Evolutionary conservation across 2,113 vertebrate species (phyloP).

Genomic region (Sebastes fasciatus): DNA sequence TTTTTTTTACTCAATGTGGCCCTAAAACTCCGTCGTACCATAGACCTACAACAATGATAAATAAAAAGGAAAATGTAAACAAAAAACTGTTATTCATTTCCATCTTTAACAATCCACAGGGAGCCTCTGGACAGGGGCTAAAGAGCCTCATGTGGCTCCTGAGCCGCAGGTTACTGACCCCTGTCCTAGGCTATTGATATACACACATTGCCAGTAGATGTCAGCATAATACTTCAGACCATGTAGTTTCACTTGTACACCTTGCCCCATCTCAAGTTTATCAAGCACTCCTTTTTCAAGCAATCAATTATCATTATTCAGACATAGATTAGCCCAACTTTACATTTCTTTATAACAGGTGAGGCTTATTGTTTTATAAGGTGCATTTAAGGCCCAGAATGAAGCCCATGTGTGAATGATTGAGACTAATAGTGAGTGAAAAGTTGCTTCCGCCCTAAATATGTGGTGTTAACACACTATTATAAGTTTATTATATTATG

Average conservation of each 20-base stretch:
- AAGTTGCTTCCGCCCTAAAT: neutral
- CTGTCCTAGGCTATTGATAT: too few species aligned
- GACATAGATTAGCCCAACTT: too few species aligned
- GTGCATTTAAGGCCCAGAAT: neutral
- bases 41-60: too few species aligned
- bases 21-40: too few species aligned
- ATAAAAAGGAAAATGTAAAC: too few species aligned
- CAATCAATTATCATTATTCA: neutral
- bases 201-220: conserved; percentile 55
- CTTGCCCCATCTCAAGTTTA: neutral
- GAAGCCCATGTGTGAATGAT: neutral
- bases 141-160: too few species aligned
- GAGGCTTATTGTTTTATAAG: too few species aligned
- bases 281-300: neutral
- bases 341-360: neutral
- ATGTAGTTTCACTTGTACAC: neutral
- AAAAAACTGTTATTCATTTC: too few species aligned
- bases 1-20: too few species aligned
- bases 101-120: too few species aligned
- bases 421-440: neutral
- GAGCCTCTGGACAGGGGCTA: too few species aligned
- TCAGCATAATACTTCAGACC: conserved; percentile 26
- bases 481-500: neutral
- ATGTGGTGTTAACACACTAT: neutral
- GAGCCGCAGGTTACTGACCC: too few species aligned